Conservation (phyloP, 30 jellyfish, hydroid and myxozoan genomes). For the Phacellophora camtschatica region DNA sequence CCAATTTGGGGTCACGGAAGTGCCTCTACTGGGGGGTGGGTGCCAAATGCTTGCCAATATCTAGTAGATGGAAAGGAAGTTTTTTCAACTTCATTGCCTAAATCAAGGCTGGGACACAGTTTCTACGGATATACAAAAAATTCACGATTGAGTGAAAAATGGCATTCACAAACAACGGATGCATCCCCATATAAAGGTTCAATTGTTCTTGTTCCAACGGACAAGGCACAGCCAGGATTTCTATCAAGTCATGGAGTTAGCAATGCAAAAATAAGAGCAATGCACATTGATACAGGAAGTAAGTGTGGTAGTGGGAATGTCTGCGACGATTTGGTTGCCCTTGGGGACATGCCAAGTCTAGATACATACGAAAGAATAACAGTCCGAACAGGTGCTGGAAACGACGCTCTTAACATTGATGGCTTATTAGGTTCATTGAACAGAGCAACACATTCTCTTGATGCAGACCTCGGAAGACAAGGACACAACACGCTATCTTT, state of each 20-base stretch:
- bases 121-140: neutral
- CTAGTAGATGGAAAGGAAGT: neutral
- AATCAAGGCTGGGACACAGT: neutral
- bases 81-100: neutral
- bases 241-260: neutral
- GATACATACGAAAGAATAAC: neutral
- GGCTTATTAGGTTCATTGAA: neutral
- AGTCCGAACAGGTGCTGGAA: conserved; percentile 8
- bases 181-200: neutral
- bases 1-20: no score
- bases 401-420: conserved; percentile 10
- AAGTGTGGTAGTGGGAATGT: neutral
- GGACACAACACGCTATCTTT: conserved; percentile 7
- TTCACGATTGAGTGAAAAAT: neutral
- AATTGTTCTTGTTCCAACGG: neutral
- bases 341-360: conserved; percentile 3
- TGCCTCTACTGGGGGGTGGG: neutral
- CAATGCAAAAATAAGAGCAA: neutral
- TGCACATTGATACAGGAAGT: neutral
- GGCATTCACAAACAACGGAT: neutral
- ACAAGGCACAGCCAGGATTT: neutral
- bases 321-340: neutral
- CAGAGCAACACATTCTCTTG: neutral
- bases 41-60: neutral
- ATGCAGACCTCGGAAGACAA: neutral